A percentile compares a stretch with the other conserved stretches of the same genome.
Conservation (phyloP, 2,113 vertebrate species). For the Chloropsis cyanopogon region DNA sequence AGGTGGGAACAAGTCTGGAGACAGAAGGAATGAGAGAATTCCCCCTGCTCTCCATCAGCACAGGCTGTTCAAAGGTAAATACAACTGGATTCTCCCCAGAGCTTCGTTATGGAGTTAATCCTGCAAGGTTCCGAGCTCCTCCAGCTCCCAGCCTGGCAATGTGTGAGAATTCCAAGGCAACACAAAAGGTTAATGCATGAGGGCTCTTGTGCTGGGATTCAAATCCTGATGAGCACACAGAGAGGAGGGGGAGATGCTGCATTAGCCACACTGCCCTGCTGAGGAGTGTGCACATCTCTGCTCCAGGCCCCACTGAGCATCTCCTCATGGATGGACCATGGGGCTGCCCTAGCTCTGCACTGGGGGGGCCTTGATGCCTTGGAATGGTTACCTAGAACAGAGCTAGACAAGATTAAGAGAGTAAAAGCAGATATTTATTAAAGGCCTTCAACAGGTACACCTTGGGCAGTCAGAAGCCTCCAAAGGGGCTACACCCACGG, state of each 20-base stretch:
- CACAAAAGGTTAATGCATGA: neutral
- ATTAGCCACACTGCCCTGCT: neutral
- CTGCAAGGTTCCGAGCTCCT: neutral
- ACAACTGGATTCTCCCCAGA: neutral
- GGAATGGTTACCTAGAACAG: neutral
- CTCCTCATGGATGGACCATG: rapidly evolving
- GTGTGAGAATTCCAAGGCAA: neutral
- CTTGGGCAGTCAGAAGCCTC: neutral
- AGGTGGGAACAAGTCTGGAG: neutral
- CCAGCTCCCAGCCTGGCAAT: neutral
- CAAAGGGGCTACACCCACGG: neutral
- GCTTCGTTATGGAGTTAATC: neutral
- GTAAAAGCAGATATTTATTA: neutral
- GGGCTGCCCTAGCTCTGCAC: neutral
- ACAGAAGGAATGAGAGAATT: neutral
- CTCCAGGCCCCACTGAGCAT: neutral
- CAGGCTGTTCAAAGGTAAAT: neutral
- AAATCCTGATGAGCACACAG: neutral
- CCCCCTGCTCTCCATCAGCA: neutral
- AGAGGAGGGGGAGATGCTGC: neutral
- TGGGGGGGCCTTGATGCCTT: no score
- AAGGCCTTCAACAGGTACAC: neutral
- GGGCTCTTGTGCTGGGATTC: neutral
- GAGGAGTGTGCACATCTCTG: neutral
- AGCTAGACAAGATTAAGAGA: neutral